Base-by-base conservation (phyloP, 2,797 vertebrate genomes). In the Fringilla coelebs region DNA sequence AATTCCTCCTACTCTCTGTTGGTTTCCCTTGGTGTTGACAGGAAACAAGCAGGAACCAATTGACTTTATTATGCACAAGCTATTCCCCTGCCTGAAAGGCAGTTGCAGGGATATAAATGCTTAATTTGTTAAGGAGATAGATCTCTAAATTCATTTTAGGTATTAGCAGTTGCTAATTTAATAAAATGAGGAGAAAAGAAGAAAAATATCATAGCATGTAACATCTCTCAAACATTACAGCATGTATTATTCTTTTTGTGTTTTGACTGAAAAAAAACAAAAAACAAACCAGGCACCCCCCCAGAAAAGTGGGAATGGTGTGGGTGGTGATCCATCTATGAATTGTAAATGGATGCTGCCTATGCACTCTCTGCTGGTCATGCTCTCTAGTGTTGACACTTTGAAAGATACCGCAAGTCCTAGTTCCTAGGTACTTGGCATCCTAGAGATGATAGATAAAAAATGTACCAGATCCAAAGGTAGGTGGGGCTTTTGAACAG, bases 161-260 rank as follows among this genome's bases (percentile, higher is more conserved):
- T 60, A 49, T 87, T 85, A 78, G 20, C 7, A 81, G 31, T 38
- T 45, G 38, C 9, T 89, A 89, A 89, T 89, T 92, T 89, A 85
- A 85, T 58, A 11, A 18, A 15, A 87, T 19, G 28, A 85, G 4
- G 13, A 49, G n/a, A 49, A 87, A 88, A 48, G 25, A 81, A 75
- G 19, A 89, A 86, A 84, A 84, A 65, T 34, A 16, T 3, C 1
- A 3, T 38, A 80, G 55, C 2, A 48, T 63, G 72, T 60, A 41
- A 13, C 13, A 68, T 49, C 18, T 78, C 38, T 82, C 25, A 85
- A 80, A 67, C 10, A 34, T 67, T 67, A 36, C 13, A 83, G 7
- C 13, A 31, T 41, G 13, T 80, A 48, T 67, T 83, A 48, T 67
- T 49, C 48, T 46, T 76, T 60, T 19, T 5, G 41, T 19, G 8